Base-by-base conservation (phyloP, 2,888 invertebrate genomes). In the Antitype chi region DNA sequence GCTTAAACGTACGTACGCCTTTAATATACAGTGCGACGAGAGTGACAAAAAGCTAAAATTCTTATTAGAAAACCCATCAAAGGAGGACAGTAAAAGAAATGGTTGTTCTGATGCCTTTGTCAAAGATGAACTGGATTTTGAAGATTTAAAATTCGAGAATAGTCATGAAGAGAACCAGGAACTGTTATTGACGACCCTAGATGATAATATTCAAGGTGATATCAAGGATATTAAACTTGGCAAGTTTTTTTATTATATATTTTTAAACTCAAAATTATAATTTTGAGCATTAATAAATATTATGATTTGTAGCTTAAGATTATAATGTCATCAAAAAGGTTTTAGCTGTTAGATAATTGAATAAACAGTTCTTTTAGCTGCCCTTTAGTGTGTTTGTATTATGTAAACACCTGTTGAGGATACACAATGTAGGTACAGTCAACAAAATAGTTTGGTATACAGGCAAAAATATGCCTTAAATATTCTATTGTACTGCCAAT, bases 11-110 rank as follows among this genome's bases (percentile, higher is more conserved):
- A 88, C 93, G 0, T 96, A 94, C 74, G 72, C 90, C n/a, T 96
- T 96, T 80, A 94, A 94, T 74, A 79, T 92, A 43, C 93, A 91
- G 84, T 96, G 96, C 80, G 94, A 94, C 59, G 90, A 93, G 59
- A 96, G 95, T 85, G 94, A 96, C 53, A 90, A 88, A 76, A 94
- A 90, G 72, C 84, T 96, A 4, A 91, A 89, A 81, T 77, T 78
- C 8, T 88, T 89, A 64, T 70, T 94, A 70, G 85, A 91, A 67
- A 89, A 82, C 38, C 13, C 69, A 32, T 32, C 69, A 38, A 76
- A 82, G 6, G n/a, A 2, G 11, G 69, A 67, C 11, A 64, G 20
- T 17, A 78, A 80, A 28, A 62, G 8, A 23, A 75, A 86, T 71
- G 76, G 47, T n/a, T 64, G 74, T 74, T 53, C 73, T 38, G 79